Conservation (phyloP, 2,113 vertebrate species). For the Sander lucioperca region DNA sequence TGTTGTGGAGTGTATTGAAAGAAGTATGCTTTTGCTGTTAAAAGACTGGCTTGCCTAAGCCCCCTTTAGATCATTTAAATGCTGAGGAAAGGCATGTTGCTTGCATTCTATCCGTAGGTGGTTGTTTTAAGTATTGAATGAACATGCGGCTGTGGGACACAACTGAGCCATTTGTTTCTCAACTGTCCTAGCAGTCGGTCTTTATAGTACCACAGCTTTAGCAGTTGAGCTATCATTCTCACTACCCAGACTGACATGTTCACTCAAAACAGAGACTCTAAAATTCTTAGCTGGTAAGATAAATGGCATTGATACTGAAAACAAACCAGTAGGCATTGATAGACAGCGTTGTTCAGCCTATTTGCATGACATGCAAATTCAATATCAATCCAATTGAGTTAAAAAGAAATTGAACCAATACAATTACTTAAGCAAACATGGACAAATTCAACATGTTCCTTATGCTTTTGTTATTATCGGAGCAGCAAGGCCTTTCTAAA, state of each 20-base stretch:
- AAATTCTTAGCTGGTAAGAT: background rate
- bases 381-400: background rate
- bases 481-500: conserved; percentile 7
- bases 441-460: background rate
- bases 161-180: conserved; percentile 33
- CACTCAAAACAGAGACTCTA: background rate
- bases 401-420: too few relatives aligned
- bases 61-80: conserved; percentile 36
- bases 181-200: conserved; percentile 7
- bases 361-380: conserved; percentile 17
- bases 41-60: conserved; percentile 1
- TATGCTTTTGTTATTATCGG: too few relatives aligned
- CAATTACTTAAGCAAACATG: background rate
- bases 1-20: conserved; percentile 11
- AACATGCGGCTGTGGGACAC: conserved; percentile 16
- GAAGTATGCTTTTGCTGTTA: conserved; percentile 16
- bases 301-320: conserved; percentile 4
- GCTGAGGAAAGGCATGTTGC: conserved; percentile 2
- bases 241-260: conserved; percentile 7
- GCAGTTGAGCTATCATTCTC: conserved; percentile 1
- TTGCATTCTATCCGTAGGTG: conserved; percentile 19
- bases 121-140: conserved; percentile 15
- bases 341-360: background rate
- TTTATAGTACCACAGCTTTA: conserved; percentile 14
- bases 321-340: conserved; percentile 19